phyloP scores from a whole-genome alignment of 2,113 vertebrate species.

The Notiomystis cincta region DNA sequence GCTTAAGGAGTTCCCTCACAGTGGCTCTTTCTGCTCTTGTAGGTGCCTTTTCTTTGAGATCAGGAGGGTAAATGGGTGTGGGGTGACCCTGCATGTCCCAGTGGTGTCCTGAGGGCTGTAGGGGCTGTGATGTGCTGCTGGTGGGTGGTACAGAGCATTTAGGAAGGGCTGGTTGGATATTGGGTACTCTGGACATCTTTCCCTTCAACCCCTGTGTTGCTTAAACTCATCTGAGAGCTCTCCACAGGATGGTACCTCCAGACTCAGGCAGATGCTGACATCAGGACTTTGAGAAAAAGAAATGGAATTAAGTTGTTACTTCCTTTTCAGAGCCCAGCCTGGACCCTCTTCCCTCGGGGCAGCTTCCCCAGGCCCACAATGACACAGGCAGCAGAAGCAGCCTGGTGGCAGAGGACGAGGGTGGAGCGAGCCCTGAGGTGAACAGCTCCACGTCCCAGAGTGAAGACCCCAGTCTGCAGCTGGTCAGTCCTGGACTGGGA shows the following conservation, averaged over 20 bases:
- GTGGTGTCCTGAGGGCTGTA: not conserved
- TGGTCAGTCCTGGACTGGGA: slow-evolving; percentile 68
- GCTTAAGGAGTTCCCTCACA: not conserved
- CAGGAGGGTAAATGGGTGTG: not conserved
- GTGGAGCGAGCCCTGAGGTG: slow-evolving; percentile 76
- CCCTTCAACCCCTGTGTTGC: not conserved
- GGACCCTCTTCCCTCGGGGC: slow-evolving; percentile 74
- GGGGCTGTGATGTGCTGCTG: not conserved
- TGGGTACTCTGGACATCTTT: not conserved
- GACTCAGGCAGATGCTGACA: not conserved
- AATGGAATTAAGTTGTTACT: not conserved
- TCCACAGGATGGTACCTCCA: not conserved
- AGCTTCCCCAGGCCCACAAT: slow-evolving; percentile 42
- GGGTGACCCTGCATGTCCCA: not conserved
- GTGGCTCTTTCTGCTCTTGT: not conserved
- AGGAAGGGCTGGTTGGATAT: not conserved
- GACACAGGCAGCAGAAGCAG: slow-evolving; percentile 63
- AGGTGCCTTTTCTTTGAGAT: not conserved
- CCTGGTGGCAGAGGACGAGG: slow-evolving; percentile 74
- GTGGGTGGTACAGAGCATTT: not conserved
- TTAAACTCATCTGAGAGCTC: not conserved
- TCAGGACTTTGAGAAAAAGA: not conserved
- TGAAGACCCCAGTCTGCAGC: slow-evolving; percentile 78
- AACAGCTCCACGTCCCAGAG: slow-evolving; percentile 86
- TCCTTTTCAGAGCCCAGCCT: slow-evolving; percentile 79